Conservation (phyloP, 2,888 invertebrate species). For the Callyntrura guangdongensis region DNA sequence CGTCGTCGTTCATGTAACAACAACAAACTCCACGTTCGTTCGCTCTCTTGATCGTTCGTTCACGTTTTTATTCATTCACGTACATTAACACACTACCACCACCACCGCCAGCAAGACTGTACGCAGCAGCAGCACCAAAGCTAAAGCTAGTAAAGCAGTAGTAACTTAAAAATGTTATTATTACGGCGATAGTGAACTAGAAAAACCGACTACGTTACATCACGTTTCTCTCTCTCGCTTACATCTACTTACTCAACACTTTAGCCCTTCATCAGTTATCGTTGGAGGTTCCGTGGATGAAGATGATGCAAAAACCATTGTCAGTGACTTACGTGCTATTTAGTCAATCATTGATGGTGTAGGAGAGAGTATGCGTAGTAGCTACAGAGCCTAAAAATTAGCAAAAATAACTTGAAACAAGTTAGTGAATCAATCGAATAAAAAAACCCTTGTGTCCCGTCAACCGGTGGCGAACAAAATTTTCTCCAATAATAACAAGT, state of each 20-base stretch:
- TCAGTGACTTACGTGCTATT: slow-evolving; percentile 77
- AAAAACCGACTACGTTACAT: slow-evolving; percentile 77
- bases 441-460: slow-evolving; percentile 54
- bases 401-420: slow-evolving; percentile 18
- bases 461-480: not conserved
- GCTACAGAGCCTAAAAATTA: slow-evolving; percentile 15
- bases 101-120: not conserved
- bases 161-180: not conserved
- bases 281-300: slow-evolving; percentile 78
- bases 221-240: slow-evolving; percentile 73
- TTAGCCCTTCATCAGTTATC: slow-evolving; percentile 77
- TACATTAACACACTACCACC: not conserved
- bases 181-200: slow-evolving; percentile 72
- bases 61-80: slow-evolving; percentile 44
- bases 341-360: slow-evolving; percentile 67
- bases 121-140: not conserved
- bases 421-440: slow-evolving; percentile 23
- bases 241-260: slow-evolving; percentile 81
- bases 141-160: not conserved
- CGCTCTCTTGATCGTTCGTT: slow-evolving; percentile 7
- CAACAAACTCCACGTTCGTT: slow-evolving; percentile 56
- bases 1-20: slow-evolving; percentile 74
- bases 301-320: slow-evolving; percentile 82
- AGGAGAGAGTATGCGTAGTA: slow-evolving; percentile 61
- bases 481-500: not conserved